Conservation (phyloP, 2,888 invertebrate species). For the Pristionchus fissidentatus region DNA sequence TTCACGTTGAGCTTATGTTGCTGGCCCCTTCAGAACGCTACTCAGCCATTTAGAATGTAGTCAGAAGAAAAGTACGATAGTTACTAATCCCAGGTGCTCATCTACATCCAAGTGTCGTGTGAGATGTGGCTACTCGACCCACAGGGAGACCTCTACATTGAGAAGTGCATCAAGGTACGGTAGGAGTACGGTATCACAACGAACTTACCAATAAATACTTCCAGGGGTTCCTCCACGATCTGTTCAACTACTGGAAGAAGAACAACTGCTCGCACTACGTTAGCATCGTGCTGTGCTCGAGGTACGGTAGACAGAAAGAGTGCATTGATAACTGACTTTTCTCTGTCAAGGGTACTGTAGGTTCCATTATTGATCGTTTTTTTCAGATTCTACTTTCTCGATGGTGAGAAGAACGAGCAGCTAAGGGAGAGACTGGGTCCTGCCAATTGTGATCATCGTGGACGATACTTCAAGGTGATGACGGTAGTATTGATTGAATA, state of each 20-base stretch:
- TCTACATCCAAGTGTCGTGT: slow-evolving; percentile 83
- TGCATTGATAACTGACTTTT: background rate
- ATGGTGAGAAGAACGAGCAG: slow-evolving; percentile 45
- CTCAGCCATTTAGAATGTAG: no score
- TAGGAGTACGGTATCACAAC: background rate
- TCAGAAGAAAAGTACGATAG: slow-evolving; percentile 48
- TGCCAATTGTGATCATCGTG: slow-evolving; percentile 86
- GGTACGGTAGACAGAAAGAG: slow-evolving; percentile 75
- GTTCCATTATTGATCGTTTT: background rate
- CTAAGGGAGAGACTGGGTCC: slow-evolving; percentile 52
- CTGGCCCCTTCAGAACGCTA: no score
- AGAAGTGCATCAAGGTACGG: slow-evolving; percentile 84
- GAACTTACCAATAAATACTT: slow-evolving; percentile 80
- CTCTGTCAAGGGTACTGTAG: background rate
- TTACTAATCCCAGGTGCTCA: slow-evolving; percentile 93
- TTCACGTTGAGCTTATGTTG: no score
- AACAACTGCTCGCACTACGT: slow-evolving; percentile 87
- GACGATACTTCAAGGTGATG: slow-evolving; percentile 90
- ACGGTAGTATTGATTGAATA: no score
- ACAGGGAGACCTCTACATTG: slow-evolving; percentile 97
- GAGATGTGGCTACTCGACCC: slow-evolving; percentile 99
- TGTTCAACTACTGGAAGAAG: slow-evolving; percentile 96
- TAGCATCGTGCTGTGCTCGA: slow-evolving; percentile 61
- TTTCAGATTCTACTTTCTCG: slow-evolving; percentile 34
- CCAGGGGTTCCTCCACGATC: slow-evolving; percentile 88